Percentiles rank a stretch among this genome's conserved stretches.
phyloP scores from a whole-genome alignment of 2,888 invertebrate species.

The Mythimna lalbum region DNA sequence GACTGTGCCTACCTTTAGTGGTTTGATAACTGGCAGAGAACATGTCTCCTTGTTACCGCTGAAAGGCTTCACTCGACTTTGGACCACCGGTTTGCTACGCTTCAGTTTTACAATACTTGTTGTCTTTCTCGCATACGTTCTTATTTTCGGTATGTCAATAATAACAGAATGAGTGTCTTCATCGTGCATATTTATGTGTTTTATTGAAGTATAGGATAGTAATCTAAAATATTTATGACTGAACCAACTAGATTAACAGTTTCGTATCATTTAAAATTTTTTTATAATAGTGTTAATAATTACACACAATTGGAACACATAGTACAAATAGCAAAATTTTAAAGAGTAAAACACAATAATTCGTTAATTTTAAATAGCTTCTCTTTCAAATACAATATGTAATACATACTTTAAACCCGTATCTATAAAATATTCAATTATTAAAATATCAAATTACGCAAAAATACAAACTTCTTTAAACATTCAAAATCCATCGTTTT shows the following conservation, averaged over 20 bases:
- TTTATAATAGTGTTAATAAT: neutral
- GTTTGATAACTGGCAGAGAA: conserved; percentile 66
- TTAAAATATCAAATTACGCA: conserved; percentile 1
- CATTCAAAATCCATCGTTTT: conserved; percentile 16
- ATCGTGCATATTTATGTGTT: conserved; percentile 60
- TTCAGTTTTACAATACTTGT: conserved; percentile 49
- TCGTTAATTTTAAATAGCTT: conserved; percentile 19
- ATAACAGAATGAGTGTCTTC: conserved; percentile 68
- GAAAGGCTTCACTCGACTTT: conserved; percentile 59
- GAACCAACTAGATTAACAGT: conserved; percentile 68
- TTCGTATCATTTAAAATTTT: conserved; percentile 15
- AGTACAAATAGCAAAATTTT: neutral
- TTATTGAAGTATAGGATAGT: neutral
- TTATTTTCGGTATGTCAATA: conserved; percentile 70
- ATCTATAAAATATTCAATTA: neutral
- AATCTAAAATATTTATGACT: conserved; percentile 20
- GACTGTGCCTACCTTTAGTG: conserved; percentile 66
- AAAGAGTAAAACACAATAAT: neutral
- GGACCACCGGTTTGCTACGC: conserved; percentile 43
- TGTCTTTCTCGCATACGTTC: conserved; percentile 55
- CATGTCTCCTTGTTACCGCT: conserved; percentile 63
- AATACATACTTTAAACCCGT: conserved; percentile 3
- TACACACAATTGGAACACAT: neutral
- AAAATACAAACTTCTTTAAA: conserved; percentile 61
- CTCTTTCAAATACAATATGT: neutral